Evolutionary conservation across 2,888 invertebrate genomes (phyloP).

Genomic region (Meteorus cinctellus): DNA sequence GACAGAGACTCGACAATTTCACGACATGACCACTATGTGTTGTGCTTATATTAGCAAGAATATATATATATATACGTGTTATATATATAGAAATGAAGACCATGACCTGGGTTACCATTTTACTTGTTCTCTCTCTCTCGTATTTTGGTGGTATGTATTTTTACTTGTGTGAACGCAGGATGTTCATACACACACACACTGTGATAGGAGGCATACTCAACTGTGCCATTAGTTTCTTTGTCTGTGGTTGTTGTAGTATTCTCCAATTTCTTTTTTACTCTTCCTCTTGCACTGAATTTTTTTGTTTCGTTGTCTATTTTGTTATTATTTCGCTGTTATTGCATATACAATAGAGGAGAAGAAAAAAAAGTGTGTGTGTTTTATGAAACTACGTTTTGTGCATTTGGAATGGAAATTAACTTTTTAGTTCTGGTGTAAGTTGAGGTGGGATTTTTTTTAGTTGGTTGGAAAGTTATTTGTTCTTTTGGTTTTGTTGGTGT

Average conservation of each 20-base stretch:
- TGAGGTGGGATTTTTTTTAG: too few species aligned
- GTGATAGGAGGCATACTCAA: not conserved
- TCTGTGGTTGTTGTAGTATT: not conserved
- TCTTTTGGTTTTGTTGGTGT: too few species aligned
- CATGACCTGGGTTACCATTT: slow-evolving; percentile 34
- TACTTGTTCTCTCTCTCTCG: not conserved
- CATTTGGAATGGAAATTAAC: too few species aligned
- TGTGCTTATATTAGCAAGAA: not conserved
- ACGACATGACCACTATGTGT: slow-evolving; percentile 27
- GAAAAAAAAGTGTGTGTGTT: too few species aligned
- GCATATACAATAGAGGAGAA: too few species aligned
- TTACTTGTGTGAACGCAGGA: not conserved
- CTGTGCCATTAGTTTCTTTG: not conserved
- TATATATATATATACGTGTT: not conserved
- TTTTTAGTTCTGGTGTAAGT: too few species aligned
- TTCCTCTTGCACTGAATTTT: not conserved
- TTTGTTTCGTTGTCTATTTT: not conserved
- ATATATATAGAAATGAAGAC: slow-evolving; percentile 32
- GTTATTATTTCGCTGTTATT: too few species aligned
- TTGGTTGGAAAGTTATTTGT: too few species aligned
- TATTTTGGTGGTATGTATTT: slow-evolving; percentile 4
- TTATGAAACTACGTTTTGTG: too few species aligned
- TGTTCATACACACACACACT: not conserved
- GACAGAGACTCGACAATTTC: slow-evolving; percentile 33
- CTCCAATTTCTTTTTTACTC: too few species aligned